Base-by-base conservation (phyloP, 2,888 invertebrate genomes). In the Chymomyza fuscimana region DNA sequence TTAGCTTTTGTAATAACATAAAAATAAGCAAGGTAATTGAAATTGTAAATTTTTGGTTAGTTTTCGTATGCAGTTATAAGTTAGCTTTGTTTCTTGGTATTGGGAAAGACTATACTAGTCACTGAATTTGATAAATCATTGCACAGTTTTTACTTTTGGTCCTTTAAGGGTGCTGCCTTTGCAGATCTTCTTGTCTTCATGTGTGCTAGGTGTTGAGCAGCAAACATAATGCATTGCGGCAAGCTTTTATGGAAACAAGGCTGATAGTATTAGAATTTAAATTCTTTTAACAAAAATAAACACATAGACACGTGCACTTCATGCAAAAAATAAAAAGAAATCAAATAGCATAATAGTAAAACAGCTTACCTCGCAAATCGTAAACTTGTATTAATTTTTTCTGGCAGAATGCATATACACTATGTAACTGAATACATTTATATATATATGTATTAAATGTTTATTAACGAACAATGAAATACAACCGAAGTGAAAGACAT, bases 301-400 rank as follows among this genome's bases (percentile, higher is more conserved):
- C 32, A 65, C 66, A 76, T 65, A 60, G 66, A 25, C 62, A 69
- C 22, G 22, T 56, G 54, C 67, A 68, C 60, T 16, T 60, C 72
- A 75, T 16, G 63, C 63, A 72, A 76, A 50, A 70, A 66, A 66
- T 19, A 71, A 67, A 73, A 59, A 51, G 62, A 70, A 50, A 68
- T 58, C 68, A 69, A 63, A 29, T 32, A 61, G 32, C 54, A 67
- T 72, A 58, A 80, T 63, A 40, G 5, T 32, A 77, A 72, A 77
- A 65, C 79, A 79, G 88, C 89, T 89, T 89, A 89, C 89, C 89
- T 89, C 89, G 83, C 81, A 87, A 89, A 85, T 89, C 87, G 82
- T 89, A 90, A 78, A 86, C 85, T 85, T 85, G 86, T 78, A 90
- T 88, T 84, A 90, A 84, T 86, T 89, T 89, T 87, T 89, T 88